A percentile compares a stretch with the other conserved stretches of the same genome.
Conservation (phyloP, 2,113 vertebrate species). For the Pelusios castaneus region DNA sequence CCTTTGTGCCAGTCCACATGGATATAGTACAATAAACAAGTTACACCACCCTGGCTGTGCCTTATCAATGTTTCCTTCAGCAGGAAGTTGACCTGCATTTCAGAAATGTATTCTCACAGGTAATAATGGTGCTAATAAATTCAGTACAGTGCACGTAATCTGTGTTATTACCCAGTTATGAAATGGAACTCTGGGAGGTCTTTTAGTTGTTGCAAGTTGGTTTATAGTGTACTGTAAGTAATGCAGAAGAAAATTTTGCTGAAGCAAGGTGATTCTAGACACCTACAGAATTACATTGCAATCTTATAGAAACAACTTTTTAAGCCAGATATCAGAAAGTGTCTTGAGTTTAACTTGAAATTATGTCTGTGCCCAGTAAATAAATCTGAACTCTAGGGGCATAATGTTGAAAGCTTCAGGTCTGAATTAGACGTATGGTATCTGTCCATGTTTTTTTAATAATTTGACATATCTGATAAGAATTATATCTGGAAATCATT, state of each 20-base stretch:
- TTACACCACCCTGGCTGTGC: neutral
- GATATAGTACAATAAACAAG: neutral
- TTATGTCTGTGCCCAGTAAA: neutral
- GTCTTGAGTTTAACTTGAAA: neutral
- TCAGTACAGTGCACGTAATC: neutral
- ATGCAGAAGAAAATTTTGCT: neutral
- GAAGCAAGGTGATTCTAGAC: neutral
- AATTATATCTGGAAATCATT: neutral
- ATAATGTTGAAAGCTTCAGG: neutral
- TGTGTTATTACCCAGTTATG: neutral
- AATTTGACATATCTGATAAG: neutral
- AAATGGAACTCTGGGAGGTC: neutral
- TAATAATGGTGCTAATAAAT: neutral
- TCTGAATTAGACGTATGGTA: neutral
- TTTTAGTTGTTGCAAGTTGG: neutral
- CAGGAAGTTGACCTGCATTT: neutral
- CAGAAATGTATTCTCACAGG: neutral
- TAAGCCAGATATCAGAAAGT: neutral
- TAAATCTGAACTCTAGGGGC: neutral
- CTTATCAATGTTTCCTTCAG: neutral
- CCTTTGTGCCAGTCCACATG: neutral
- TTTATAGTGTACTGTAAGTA: neutral
- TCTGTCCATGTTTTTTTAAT: neutral
- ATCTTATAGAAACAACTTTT: neutral
- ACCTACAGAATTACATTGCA: neutral